Evolutionary conservation across 2,888 invertebrate species (phyloP).

Genomic region (Apoderus coryli): DNA sequence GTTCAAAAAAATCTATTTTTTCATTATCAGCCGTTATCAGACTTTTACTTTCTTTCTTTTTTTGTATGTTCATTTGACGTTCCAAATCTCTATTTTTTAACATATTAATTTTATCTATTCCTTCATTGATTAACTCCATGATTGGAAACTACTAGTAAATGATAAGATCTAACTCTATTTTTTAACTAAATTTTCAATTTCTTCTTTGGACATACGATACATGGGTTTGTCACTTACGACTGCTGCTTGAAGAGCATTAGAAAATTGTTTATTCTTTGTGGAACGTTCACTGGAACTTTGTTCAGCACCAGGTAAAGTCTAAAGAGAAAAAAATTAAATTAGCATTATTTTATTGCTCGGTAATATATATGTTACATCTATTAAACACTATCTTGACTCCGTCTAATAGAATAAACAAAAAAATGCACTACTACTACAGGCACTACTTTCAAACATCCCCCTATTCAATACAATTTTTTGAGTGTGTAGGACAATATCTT

Average conservation of each 20-base stretch:
- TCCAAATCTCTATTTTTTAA: constrained; percentile 44
- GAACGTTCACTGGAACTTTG: constrained; percentile 20
- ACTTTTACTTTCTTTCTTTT: constrained; percentile 47
- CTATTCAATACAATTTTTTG: too few relatives aligned
- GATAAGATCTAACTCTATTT: constrained; percentile 32
- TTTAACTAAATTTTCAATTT: constrained; percentile 31
- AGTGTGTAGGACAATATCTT: too few relatives aligned
- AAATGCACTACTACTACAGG: too few relatives aligned
- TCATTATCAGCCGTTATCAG: constrained; percentile 47
- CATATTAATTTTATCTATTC: constrained; percentile 33
- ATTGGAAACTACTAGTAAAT: constrained; percentile 14
- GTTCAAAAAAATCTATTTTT: constrained; percentile 55
- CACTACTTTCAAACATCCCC: too few relatives aligned
- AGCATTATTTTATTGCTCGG: not conserved
- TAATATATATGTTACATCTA: too few relatives aligned
- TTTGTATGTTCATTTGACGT: constrained; percentile 47
- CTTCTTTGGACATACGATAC: constrained; percentile 35
- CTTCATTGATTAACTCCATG: constrained; percentile 24
- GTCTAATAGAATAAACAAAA: too few relatives aligned
- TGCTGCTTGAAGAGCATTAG: constrained; percentile 36
- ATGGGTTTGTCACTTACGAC: constrained; percentile 33
- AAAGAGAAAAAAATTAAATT: constrained; percentile 26
- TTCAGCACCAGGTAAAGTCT: constrained; percentile 28
- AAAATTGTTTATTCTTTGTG: constrained; percentile 27
- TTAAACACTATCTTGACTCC: too few relatives aligned